Conservation (phyloP, 2,888 invertebrate species). For the Ichneumoninae sp. region DNA sequence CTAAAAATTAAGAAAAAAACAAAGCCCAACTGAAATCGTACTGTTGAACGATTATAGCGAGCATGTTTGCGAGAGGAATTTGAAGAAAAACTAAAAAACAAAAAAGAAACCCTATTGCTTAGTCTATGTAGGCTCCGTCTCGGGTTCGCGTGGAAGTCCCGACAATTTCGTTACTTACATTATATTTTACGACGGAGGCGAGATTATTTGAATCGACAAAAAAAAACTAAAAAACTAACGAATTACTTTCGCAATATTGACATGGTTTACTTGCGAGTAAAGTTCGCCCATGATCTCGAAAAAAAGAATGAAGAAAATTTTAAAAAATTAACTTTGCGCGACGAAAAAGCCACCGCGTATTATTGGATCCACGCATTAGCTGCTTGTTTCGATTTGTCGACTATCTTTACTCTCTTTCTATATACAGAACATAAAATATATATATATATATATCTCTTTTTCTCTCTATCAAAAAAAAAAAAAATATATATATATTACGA, state of each 20-base stretch:
- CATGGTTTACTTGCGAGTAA: background rate
- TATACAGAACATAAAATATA: constrained; percentile 44
- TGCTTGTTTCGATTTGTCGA: constrained; percentile 55
- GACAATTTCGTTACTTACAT: constrained; percentile 21
- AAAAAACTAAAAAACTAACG: constrained; percentile 9
- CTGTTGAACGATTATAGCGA: constrained; percentile 52
- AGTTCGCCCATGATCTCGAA: constrained; percentile 14
- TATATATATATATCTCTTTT: constrained; percentile 50
- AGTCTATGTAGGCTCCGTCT: constrained; percentile 46
- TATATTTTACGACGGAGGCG: constrained; percentile 19
- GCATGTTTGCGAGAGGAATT: constrained; percentile 50
- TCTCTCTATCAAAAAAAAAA: constrained; percentile 60
- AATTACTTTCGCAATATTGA: constrained; percentile 16
- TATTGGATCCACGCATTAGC: constrained; percentile 56
- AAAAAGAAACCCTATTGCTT: constrained; percentile 37
- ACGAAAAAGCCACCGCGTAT: constrained; percentile 14
- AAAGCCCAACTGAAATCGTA: constrained; percentile 42
- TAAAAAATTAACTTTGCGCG: background rate
- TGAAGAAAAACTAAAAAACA: constrained; percentile 22
- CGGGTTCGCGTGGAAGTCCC: constrained; percentile 54
- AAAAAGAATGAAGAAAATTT: background rate
- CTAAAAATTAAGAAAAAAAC: constrained; percentile 8
- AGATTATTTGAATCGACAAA: background rate
- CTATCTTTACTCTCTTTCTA: constrained; percentile 57
- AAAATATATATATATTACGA: constrained; percentile 37